phyloP scores from a whole-genome alignment of 1,140 invertebrate genomes.

The Drosophila santomea region DNA sequence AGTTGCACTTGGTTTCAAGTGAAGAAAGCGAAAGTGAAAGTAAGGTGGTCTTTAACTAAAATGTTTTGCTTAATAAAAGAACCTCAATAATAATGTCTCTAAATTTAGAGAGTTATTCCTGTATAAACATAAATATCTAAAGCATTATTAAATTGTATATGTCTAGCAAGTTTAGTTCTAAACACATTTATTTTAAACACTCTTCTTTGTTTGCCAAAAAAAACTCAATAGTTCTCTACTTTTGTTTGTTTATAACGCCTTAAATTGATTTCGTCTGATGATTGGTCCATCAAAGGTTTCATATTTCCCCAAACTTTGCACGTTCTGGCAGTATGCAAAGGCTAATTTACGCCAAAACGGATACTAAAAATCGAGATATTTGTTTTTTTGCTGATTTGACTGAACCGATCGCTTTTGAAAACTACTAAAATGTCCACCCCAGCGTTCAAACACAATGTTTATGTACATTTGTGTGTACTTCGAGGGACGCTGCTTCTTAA shows the following conservation, averaged over 20 bases:
- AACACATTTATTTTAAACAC: neutral
- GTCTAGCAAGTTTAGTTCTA: too few relatives aligned
- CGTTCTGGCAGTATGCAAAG: too few relatives aligned
- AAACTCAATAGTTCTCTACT: neutral
- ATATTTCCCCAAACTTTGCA: neutral
- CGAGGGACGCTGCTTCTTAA: slow-evolving; percentile 60
- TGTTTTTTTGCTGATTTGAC: slow-evolving; percentile 1
- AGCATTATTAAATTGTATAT: too few relatives aligned
- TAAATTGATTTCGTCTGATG: neutral
- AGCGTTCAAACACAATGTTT: slow-evolving; percentile 40
- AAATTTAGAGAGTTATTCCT: too few relatives aligned
- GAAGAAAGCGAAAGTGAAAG: too few relatives aligned
- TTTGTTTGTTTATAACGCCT: neutral
- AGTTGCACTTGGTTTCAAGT: too few relatives aligned
- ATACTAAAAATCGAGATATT: neutral
- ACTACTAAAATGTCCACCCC: slow-evolving; percentile 49
- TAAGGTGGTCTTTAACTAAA: too few relatives aligned
- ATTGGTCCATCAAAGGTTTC: neutral
- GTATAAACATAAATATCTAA: too few relatives aligned
- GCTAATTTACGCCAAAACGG: neutral
- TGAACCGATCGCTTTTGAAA: neutral
- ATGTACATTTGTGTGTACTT: slow-evolving; percentile 54
- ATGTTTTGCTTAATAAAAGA: too few relatives aligned
- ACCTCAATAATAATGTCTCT: too few relatives aligned
- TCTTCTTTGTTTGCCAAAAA: neutral